A percentile compares a stretch with the other conserved stretches of the same genome.
These are phyloP conservation scores for Hirudinaria manillensis DNA, from an alignment of 2,888 invertebrate genomes.

Conservation along the genomic window DNA sequence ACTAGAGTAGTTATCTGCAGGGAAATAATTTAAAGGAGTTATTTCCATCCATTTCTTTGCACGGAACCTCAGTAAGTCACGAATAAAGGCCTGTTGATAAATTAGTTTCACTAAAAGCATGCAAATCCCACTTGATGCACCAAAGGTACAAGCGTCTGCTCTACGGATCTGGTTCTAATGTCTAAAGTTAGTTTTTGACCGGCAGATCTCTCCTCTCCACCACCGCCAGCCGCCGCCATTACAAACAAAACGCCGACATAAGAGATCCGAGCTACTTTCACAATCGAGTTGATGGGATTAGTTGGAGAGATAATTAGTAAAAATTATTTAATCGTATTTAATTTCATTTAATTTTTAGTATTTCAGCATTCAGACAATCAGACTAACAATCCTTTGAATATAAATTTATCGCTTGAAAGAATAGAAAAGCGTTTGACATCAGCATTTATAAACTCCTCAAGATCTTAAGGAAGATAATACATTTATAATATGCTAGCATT, in stretches of 20 bases:
- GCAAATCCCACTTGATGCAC: conserved; percentile 76
- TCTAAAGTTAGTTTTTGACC: conserved; percentile 58
- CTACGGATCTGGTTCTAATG: conserved; percentile 87
- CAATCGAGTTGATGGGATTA: conserved; percentile 2
- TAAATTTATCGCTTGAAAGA: no score
- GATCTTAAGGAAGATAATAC: no score
- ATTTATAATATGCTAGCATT: no score
- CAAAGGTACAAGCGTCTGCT: conserved; percentile 84
- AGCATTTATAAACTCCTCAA: no score
- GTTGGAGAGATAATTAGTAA: not conserved
- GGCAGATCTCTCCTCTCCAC: conserved; percentile 21
- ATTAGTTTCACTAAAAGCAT: not conserved
- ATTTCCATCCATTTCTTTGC: not conserved
- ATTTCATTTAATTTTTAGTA: no score
- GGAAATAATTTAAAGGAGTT: conserved; percentile 22
- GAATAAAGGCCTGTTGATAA: not conserved
- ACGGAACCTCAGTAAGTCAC: not conserved
- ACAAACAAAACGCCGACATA: conserved; percentile 4
- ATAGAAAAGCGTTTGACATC: no score
- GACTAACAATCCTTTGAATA: no score
- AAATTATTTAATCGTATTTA: no score
- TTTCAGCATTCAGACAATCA: no score
- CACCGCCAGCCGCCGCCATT: conserved; percentile 20
- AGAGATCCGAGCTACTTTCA: not conserved
- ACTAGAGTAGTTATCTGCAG: conserved; percentile 81